Percentiles rank a stretch among this genome's conserved stretches.
phyloP scores from a whole-genome alignment of 1,140 invertebrate species.

The Pseudomyrmex cubaensis region DNA sequence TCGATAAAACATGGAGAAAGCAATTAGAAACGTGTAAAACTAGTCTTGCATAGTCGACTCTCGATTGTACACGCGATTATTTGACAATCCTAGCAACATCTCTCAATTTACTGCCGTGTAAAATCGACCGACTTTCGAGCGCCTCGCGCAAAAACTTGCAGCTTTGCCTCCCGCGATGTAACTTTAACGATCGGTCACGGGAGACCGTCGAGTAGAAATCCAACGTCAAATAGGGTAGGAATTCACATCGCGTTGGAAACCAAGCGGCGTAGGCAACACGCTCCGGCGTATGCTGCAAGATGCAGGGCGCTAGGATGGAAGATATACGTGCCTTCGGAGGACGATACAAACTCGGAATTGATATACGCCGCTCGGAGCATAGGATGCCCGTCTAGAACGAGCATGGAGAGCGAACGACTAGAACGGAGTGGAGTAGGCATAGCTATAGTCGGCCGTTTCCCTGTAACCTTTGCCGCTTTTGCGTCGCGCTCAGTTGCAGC shows the following conservation, averaged over 20 bases:
- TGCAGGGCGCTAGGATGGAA: not conserved
- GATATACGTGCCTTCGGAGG: conserved; percentile 6
- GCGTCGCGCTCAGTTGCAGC: conserved; percentile 65
- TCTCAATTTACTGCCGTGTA: conserved; percentile 27
- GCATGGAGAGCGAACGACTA: conserved; percentile 21
- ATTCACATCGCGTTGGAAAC: not conserved
- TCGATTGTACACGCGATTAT: conserved; percentile 2
- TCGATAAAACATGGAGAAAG: conserved; percentile 5
- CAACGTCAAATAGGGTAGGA: conserved; percentile 6
- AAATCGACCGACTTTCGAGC: conserved; percentile 4
- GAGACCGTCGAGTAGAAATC: not conserved
- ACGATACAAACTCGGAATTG: conserved; percentile 25
- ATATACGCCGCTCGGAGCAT: conserved; percentile 41
- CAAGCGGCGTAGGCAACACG: not conserved
- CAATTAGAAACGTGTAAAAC: conserved; percentile 29
- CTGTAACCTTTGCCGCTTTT: conserved; percentile 71
- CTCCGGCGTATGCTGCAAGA: conserved; percentile 8
- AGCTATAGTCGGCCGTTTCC: conserved; percentile 71
- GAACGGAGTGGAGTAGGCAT: conserved; percentile 72
- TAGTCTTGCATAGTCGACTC: not conserved
- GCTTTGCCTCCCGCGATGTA: conserved; percentile 11
- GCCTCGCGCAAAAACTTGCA: conserved; percentile 23
- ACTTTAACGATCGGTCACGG: conserved; percentile 14
- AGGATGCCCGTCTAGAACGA: conserved; percentile 30
- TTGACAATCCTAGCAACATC: not conserved